Evolutionary conservation across 2,797 vertebrate genomes (phyloP).

Genomic region (Valencia hispanica): DNA sequence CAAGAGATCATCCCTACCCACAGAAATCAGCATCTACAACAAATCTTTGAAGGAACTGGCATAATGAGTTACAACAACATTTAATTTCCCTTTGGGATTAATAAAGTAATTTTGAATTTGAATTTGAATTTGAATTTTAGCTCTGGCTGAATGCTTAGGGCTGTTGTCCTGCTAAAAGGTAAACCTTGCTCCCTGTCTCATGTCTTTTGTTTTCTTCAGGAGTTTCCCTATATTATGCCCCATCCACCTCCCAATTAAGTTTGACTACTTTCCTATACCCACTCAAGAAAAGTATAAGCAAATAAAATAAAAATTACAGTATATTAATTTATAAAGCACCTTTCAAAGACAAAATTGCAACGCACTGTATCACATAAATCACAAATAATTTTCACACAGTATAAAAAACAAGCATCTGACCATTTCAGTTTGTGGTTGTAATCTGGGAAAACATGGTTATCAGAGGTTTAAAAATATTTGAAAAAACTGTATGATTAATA

Average conservation of each 20-base stretch:
- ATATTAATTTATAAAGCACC: background rate
- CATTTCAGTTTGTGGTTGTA: background rate
- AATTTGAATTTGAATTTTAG: too few species aligned
- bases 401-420: background rate
- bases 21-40: too few species aligned
- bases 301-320: too few species aligned
- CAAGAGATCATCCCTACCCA: too few species aligned
- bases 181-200: background rate
- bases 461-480: background rate
- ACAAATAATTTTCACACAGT: background rate
- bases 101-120: too few species aligned
- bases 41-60: too few species aligned
- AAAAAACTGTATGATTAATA: background rate
- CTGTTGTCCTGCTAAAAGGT: background rate
- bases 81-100: too few species aligned
- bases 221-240: background rate
- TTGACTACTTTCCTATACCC: background rate
- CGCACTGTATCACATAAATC: background rate
- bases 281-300: background rate
- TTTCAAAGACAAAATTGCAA: background rate
- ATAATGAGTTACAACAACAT: too few species aligned
- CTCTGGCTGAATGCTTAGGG: background rate
- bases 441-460: too few species aligned
- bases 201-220: background rate
- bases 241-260: background rate